Evolutionary conservation across 2,888 invertebrate species (phyloP), one percentile per base, ranked within the genome.

Genomic region (Caprella mutica): DNA sequence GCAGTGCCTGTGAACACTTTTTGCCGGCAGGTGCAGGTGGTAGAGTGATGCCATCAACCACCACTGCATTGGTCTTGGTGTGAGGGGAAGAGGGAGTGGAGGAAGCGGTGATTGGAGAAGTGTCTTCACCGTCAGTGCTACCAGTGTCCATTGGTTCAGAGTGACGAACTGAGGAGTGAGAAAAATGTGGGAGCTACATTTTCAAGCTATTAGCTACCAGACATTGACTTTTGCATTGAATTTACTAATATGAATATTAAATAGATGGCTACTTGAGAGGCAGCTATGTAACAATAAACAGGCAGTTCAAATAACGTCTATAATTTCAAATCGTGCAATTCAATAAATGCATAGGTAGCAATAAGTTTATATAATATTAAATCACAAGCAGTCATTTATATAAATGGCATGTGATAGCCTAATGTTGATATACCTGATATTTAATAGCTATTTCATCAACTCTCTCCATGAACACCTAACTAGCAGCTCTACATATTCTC

Each of bases 71-170:
- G 14, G 52, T 19, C 39, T 55, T 61, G 0, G 58, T n/a, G n/a
- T n/a, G n/a, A n/a, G n/a, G n/a, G n/a, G n/a, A n/a, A n/a, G n/a
- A n/a, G n/a, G n/a, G n/a, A n/a, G n/a, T n/a, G n/a, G n/a, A n/a
- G n/a, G n/a, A n/a, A n/a, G n/a, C n/a, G n/a, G n/a, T n/a, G n/a
- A n/a, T n/a, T n/a, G n/a, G n/a, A n/a, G n/a, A n/a, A n/a, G n/a
- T 58, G 23, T 61, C 61, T 35, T 61, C 61, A 12, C 60, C 64
- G 24, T 64, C 64, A 48, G 60, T 60, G 24, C 60, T 58, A 24
- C 60, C 64, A 5, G 64, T 64, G 51, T 64, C 64, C 64, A 64
- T 64, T 17, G 64, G 60, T 38, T 64, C 64, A 4, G 64, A 60
- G 48, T 60, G 57, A 8, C 56, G 24, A 29, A 55, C 64, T 64